Base-by-base conservation (phyloP, 2,888 invertebrate genomes). In the Spisula solida region DNA sequence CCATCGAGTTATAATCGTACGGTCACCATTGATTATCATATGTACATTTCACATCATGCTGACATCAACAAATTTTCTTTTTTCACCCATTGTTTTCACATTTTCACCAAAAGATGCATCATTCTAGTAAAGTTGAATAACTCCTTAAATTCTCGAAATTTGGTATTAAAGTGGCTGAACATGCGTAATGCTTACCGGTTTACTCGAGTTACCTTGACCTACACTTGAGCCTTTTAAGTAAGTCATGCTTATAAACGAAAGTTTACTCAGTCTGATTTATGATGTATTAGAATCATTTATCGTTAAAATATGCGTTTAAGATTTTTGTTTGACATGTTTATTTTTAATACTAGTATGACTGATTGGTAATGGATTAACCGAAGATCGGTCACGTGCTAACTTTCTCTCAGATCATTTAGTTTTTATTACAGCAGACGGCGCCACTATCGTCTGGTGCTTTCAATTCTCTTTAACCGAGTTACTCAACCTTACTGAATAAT, bases 51-150 rank as follows among this genome's bases (percentile, higher is more conserved):
- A 66, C 60, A 66, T 66, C 12, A 1, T 51, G 16, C 51, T 51
- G 51, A 51, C 51, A 14, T 51, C 12, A 16, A 12, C 51, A 51
- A 51, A 16, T 51, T 10, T 16, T 16, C 14, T 1, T 14, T 10
- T 51, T 5, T 51, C 14, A 14, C 16, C 4, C 16, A 10, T 47
- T 47, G n/a, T 51, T 51, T 51, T 51, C 51, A 51, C 51, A 51
- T 51, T 51, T 51, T 51, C 51, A 60, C 60, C 20, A 60, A 60
- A 60, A 8, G 8, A 60, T 60, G n/a, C 60, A 25, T n/a, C 60
- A n/a, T 25, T n/a, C 25, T 8, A 25, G 29, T 75, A 75, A 75
- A 31, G 75, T 75, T 75, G 75, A 31, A 34, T 75, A 75, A 75
- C 75, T 34, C 8, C 31, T 2, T 60, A 60, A 16, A n/a, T 6